Evolutionary conservation across 2,797 vertebrate genomes (phyloP).

Genomic region (Vipera ursinii): DNA sequence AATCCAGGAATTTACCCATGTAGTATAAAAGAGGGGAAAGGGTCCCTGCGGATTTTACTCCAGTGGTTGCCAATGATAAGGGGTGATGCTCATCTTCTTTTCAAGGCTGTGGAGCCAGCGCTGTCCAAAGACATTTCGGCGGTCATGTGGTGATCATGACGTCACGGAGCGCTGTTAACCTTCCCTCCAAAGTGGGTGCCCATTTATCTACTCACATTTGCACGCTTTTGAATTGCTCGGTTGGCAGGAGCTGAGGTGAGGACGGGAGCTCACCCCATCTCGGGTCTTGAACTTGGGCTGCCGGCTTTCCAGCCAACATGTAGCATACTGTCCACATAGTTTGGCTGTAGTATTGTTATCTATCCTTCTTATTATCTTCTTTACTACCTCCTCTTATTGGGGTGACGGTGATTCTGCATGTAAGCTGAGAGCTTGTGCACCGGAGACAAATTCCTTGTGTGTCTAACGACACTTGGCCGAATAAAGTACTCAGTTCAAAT

Average conservation of each 20-base stretch:
- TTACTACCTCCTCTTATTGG: too few species aligned
- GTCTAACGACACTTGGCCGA: too few species aligned
- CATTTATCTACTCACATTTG: neutral
- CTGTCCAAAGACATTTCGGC: neutral
- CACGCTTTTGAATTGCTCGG: neutral
- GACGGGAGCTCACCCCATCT: neutral
- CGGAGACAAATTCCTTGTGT: too few species aligned
- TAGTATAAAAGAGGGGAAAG: neutral
- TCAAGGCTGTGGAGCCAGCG: neutral
- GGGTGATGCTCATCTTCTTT: neutral
- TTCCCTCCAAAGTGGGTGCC: neutral
- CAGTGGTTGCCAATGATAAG: neutral
- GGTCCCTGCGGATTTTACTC: neutral
- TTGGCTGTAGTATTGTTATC: too few species aligned
- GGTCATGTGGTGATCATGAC: neutral
- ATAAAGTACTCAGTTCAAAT: too few species aligned
- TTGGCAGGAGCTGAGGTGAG: neutral
- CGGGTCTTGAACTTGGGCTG: neutral
- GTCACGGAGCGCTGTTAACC: neutral
- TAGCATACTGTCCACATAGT: too few species aligned
- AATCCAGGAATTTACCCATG: neutral
- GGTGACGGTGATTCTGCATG: too few species aligned
- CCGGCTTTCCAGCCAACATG: too few species aligned
- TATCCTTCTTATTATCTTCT: too few species aligned
- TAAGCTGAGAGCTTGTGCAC: too few species aligned